Base-by-base conservation (phyloP, 2,888 invertebrate species). In the Drosophila quinaria region DNA sequence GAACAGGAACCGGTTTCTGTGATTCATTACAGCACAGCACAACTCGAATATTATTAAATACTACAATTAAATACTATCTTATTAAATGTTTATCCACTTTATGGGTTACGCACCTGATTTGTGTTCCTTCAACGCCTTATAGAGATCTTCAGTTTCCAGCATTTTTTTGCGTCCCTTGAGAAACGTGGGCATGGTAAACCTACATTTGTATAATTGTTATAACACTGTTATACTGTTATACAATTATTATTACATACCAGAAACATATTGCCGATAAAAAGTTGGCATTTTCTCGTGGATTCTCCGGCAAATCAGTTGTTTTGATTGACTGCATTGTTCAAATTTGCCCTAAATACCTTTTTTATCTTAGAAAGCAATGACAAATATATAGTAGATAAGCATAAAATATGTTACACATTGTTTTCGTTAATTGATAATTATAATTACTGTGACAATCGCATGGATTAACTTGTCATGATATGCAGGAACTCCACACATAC, bases 161-260 rank as follows among this genome's bases (percentile, higher is more conserved):
- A 95, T 95, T 83, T 96, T 95, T 58, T 93, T 94, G 82, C 95
- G 95, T 0, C 97, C 97, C 90, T 95, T 95, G 78, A 94, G 94
- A 92, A 97, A 97, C 80, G 96, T 93, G 4, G 95, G 95, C 85
- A 96, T 93, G 56, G 96, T 96, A 95, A 97, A 97, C 93, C 96
- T 96, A 25, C 0, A 60, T 46, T 15, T 4, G 10, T 22, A 25
- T 1, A 59, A 44, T 13, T 10, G 11, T 25, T 5, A 9, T 17
- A 25, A 8, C 29, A 22, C n/a, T 29, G 29, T 41, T 33, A 42
- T 31, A 17, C 9, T 17, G 17, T 29, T 15, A 19, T 8, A 39
- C 4, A 17, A 39, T 5, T 33, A 17, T 19, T 3, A 19, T 9
- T 10, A 69, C 90, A 74, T 83, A 92, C 92, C 95, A 95, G 91